These are phyloP conservation scores for Pachyramphus minor DNA, from an alignment of 2,113 vertebrate species.

Conservation along the genomic window DNA sequence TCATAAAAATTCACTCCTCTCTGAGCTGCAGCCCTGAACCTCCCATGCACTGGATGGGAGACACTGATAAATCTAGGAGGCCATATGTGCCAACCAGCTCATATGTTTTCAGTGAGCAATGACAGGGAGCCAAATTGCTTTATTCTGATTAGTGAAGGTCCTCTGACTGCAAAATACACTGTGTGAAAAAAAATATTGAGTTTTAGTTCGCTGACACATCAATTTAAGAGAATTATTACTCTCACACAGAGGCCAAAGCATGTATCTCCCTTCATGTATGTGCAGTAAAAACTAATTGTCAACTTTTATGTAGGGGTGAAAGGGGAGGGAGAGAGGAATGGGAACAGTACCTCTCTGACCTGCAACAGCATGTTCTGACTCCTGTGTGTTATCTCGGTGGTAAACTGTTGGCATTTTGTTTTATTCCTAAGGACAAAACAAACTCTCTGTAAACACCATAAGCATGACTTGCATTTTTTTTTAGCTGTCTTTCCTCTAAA, in stretches of 20 bases:
- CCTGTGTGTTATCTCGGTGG: background rate
- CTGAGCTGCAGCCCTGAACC: constrained; percentile 75
- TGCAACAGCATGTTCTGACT: background rate
- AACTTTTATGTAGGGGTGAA: constrained; percentile 59
- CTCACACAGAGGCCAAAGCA: constrained; percentile 74
- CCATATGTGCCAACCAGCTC: constrained; percentile 77
- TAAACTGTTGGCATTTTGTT: background rate
- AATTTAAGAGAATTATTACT: constrained; percentile 81
- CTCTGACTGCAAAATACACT: constrained; percentile 79
- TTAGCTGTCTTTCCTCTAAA: background rate
- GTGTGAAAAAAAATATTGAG: constrained; percentile 77
- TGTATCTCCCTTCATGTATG: constrained; percentile 80
- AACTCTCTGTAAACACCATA: background rate
- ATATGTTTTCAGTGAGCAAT: constrained; percentile 82
- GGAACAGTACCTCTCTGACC: background rate
- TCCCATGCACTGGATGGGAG: constrained; percentile 74
- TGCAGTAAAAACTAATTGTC: constrained; percentile 78
- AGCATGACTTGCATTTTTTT: background rate
- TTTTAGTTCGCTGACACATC: constrained; percentile 81
- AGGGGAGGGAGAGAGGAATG: background rate
- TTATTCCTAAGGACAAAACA: background rate
- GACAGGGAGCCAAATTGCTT: constrained; percentile 83
- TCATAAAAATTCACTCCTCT: constrained; percentile 75
- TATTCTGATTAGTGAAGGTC: constrained; percentile 80
- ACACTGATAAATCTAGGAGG: constrained; percentile 81